A percentile compares a stretch with the other conserved stretches of the same genome.
phyloP scores from a whole-genome alignment of 2,113 vertebrate species.

The Heterochromis multidens region DNA sequence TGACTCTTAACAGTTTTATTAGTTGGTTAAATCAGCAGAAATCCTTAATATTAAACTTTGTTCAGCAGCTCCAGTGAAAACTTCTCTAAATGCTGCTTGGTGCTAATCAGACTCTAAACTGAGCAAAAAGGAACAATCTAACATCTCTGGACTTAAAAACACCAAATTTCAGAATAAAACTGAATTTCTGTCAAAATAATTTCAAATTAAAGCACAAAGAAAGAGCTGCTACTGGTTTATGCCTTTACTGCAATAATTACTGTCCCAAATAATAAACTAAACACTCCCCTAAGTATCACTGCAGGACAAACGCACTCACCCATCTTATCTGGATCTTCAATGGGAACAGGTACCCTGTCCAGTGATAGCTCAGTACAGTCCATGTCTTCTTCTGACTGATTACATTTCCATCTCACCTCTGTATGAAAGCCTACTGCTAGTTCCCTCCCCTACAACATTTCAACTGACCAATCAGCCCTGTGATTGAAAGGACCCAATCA shows the following conservation, averaged over 20 bases:
- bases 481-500: neutral
- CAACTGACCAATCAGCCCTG: neutral
- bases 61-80: neutral
- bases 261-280: neutral
- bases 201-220: too few species aligned
- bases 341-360: neutral
- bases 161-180: neutral
- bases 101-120: neutral
- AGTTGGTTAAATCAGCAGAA: too few species aligned
- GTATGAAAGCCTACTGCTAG: neutral
- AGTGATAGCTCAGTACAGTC: neutral
- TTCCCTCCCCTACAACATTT: neutral
- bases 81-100: neutral
- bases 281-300: neutral
- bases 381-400: neutral
- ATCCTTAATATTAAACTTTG: too few species aligned
- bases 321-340: neutral
- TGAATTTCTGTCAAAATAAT: neutral
- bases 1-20: too few species aligned
- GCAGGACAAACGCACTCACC: neutral
- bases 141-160: rapidly evolving
- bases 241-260: neutral
- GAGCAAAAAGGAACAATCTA: rapidly evolving
- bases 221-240: neutral
- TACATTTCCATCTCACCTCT: neutral